Base-by-base conservation (phyloP, 1,140 invertebrate genomes). In the Aporrectodea caliginosa region DNA sequence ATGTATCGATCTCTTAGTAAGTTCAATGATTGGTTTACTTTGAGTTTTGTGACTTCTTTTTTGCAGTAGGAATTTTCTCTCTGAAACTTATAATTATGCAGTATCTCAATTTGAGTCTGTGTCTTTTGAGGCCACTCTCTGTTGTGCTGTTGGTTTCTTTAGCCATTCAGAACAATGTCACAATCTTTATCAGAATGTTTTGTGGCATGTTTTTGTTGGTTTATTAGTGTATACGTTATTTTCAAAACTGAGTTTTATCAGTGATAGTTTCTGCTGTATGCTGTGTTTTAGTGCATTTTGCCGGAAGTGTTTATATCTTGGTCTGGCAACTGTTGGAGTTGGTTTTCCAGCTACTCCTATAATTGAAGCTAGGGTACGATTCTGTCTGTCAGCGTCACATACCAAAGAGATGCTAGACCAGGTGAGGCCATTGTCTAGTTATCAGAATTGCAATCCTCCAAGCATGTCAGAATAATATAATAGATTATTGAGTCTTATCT, bases 291-390 rank as follows among this genome's bases (percentile, higher is more conserved):
- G 93, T 16, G 91, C 91, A 79, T 93, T 95, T 83, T 93, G 96
- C 73, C 91, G 95, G 83, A 92, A 92, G 75, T 89, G 97, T 83
- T 92, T 92, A 71, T 91, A 90, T 78, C 89, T 92, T 77, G 92
- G 93, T 77, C 92, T 98, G 77, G 96, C 95, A 34, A 92, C 92
- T 1, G 96, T 98, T 6, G 95, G 95, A 79, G 97, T 98, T 78
- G 95, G 95, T 81, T 98, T 96, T 89, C 97, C 97, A 73, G 97
- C 97, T 58, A 98, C 96, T 31, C 93, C 94, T 75, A 90, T 98
- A 69, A 93, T 94, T 90, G 92, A 93, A 88, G 93, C 94, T 27
- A 91, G 96, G 85, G 95, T 95, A 82, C 89, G 97, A 82, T 97
- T 98, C 89, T 98, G 96, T 86, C 88, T 98, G 35, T 97, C 94